Evolutionary conservation across 2,888 invertebrate species (phyloP), one percentile per base, ranked within the genome.

Genomic region (Agrenia bidenticulata): DNA sequence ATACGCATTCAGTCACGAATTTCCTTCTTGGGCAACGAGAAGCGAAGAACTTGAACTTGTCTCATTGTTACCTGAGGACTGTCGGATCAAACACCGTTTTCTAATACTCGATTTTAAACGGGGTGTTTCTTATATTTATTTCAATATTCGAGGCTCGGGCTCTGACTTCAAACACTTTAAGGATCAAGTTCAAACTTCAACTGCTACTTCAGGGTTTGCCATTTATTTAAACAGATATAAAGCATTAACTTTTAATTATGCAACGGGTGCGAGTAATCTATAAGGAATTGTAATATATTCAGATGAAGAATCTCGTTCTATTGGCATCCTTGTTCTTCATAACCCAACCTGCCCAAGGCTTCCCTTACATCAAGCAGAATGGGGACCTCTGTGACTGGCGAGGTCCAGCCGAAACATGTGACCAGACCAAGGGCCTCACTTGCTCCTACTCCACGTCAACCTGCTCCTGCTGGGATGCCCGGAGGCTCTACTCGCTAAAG

Each of bases 381-480:
- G 63, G 56, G 1, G 67, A 68, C 9, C 45, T 50, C 5, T 71
- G 71, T 26, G 68, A 68, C 32, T 68, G 66, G 66, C 26, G 50
- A 53, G 53, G 62, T 50, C 60, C 63, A 1, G 23, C 21, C 4
- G 70, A 66, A 32, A 53, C 56, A 13, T 71, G 71, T 56, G 71
- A 70, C 37, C 27, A 59, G 41, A 50, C 67, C 7, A 23, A 21
- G 27, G 68, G 71, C 1, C 55, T 71, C 2, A 51, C 50, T 24
- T 71, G 71, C 37, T 59, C 60, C 4, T 71, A 68, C 26, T 54
- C 60, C 50, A 60, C 64, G 0, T 53, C 50, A 1, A 19, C 53
- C 13, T 71, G 71, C 42, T 17, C 42, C 37, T 71, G 71, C 50
- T 68, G 68, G 68, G 71, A 71, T 50, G 24, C 50, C 9, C 32